Base-by-base conservation (phyloP, 2,888 invertebrate genomes). In the Steinernema scapterisci region DNA sequence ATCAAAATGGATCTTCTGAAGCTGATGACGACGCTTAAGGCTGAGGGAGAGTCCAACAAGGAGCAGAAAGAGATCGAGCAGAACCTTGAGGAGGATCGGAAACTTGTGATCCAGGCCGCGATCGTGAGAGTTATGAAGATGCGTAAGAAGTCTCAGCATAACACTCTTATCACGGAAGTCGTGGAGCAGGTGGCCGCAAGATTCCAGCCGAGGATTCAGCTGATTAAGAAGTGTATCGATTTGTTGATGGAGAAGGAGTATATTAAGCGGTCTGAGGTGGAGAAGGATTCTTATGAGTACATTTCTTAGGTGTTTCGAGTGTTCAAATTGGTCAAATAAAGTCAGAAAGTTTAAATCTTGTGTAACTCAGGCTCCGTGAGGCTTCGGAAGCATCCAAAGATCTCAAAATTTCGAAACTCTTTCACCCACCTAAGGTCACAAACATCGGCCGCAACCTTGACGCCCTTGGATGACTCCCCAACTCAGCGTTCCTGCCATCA, bases 241-340 rank as follows among this genome's bases (percentile, higher is more conserved):
- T 96, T 97, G 87, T 92, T 99, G 87, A 99, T 99, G 87, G 99
- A 99, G 90, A 99, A 99, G 89, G 99, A 97, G 89, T 99, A 97
- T 89, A 89, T 99, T 88, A 95, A 96, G 88, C 92, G 97, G 88
- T 94, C 94, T 80, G 97, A 97, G 87, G 95, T 95, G 56, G 94
- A 95, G 89, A 97, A 96, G 90, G 97, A 99, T 90, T 95, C 95
- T 9, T 97, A 97, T 91, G 96, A 95, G 90, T 99, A 97, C 90
- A 91, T 97, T 89, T 97, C 97, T 90, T 95, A 88, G 21, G 23
- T 21, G 16, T 11, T 48, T 48, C 45, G n/a, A n/a, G n/a, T n/a
- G n/a, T n/a, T n/a, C n/a, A n/a, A n/a, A n/a, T n/a, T n/a, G n/a
- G n/a, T n/a, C n/a, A n/a, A n/a, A n/a, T n/a, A n/a, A n/a, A n/a